Evolutionary conservation across 2,888 invertebrate species (phyloP), one percentile per base, ranked within the genome.

Genomic region (Lithosia quadra): DNA sequence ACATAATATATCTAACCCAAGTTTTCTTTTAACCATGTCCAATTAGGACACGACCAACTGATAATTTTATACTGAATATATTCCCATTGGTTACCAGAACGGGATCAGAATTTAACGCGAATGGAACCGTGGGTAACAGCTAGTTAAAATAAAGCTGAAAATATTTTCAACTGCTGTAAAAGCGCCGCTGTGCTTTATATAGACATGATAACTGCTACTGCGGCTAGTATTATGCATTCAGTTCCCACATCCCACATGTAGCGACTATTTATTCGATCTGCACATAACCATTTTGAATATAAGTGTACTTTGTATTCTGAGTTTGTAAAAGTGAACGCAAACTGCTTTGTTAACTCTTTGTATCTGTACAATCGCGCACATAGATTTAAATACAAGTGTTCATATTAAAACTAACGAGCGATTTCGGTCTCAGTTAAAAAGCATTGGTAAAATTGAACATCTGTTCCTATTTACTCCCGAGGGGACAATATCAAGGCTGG

Each of bases 211-310:
- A 49, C 49, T 43, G 43, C 43, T 43, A 18, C 43, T 49, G 49
- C n/a, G 49, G 2, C 49, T n/a, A 49, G 49, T 49, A 49, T 49
- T 49, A 49, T 49, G 49, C 49, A 49, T 49, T 49, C 49, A 49
- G 49, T 49, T n/a, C 18, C 49, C 49, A 49, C 18, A 49, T n/a
- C 18, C 49, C 49, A 49, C 18, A 49, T n/a, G 49, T 18, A 49
- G n/a, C 9, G n/a, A 49, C 49, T 49, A 49, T 49, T 49, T 49
- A 49, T 49, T 49, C n/a, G 49, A 49, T 49, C 49, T 49, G 49
- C n/a, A 49, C 49, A 49, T 43, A 49, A 9, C 49, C 49, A 49
- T 49, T 49, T 49, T 49, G 49, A 49, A 49, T 49, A 49, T 49
- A n/a, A 49, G 49, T 49, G 49, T 28, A 58, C 28, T 58, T 58